Base-by-base conservation (phyloP, 1,140 invertebrate genomes). In the Holcopasites calliopsidis region DNA sequence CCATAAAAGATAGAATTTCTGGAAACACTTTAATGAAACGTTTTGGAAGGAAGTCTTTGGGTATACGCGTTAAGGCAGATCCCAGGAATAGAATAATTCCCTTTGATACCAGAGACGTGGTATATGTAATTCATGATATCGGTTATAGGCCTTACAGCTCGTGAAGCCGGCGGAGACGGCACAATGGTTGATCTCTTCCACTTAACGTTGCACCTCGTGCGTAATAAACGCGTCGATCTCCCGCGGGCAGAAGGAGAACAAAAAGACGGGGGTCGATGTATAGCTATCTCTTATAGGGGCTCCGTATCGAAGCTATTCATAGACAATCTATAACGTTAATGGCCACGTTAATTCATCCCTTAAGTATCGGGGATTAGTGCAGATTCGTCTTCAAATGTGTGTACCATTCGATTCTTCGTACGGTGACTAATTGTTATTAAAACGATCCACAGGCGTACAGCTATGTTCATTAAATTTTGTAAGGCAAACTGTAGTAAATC, bases 171-270 rank as follows among this genome's bases (percentile, higher is more conserved):
- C 10, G 50, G 16, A 33, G 52, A 11, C 21, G 40, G 65, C 10
- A 42, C 23, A 80, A 49, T 65, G 64, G 57, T 80, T 60, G 44
- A 76, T 65, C 69, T 81, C 21, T 54, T 81, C 52, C 58, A 65
- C 72, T 81, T 80, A 81, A 76, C 66, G 72, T 69, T 66, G 35
- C 47, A 50, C 33, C 55, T 64, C 23, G 21, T 31, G 57, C 66
- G 42, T 50, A 55, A 42, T 80, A 80, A 81, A 76, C 44, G 77
- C 50, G 44, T 70, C 40, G 50, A 80, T 65, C 50, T 35, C 28
- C 28, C 0, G 18, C 18, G 26, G 18, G 0, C 8, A n/a, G 10
- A 16, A 18, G 18, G 21, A 42, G 18, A 42, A 26, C 16, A 49
- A 28, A 26, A 49, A 16, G 28, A 31, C 2, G 7, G 31, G 10